These are phyloP conservation scores for Drosophila melanica DNA, from an alignment of 1,140 invertebrate species.

Conservation along the genomic window DNA sequence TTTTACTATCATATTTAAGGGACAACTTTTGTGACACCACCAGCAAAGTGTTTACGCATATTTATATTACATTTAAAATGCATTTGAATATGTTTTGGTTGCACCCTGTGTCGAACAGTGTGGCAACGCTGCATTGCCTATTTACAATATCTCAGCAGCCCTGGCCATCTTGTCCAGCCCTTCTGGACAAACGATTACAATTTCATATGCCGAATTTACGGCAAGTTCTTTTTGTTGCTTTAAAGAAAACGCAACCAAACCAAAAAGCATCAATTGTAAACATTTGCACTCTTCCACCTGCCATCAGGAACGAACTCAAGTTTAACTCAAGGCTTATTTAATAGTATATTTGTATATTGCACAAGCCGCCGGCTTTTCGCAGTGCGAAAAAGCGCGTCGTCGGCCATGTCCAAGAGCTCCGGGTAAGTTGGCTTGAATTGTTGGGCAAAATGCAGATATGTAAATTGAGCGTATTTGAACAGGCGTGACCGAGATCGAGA, in stretches of 20 bases:
- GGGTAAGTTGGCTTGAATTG: constrained; percentile 36
- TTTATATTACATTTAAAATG: not conserved
- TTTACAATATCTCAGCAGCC: not conserved
- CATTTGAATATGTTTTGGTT: not conserved
- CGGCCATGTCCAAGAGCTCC: constrained; percentile 50
- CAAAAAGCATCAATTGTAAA: not conserved
- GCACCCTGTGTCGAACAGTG: not conserved
- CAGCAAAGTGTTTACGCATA: not conserved
- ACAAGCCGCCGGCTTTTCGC: constrained; percentile 20
- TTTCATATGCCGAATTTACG: constrained; percentile 16
- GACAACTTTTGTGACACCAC: too few relatives aligned
- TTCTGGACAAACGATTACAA: constrained; percentile 16
- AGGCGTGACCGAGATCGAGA: constrained; percentile 66
- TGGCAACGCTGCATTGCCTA: not conserved
- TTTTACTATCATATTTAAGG: not conserved
- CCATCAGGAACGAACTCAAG: not conserved
- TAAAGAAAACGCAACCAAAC: not conserved
- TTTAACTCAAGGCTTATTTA: not conserved
- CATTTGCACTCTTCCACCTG: not conserved
- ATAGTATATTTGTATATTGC: not conserved
- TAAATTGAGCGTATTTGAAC: not conserved
- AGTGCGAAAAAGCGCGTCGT: constrained; percentile 14
- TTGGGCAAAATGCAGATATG: not conserved
- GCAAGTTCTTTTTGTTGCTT: not conserved
- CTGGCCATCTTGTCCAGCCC: constrained; percentile 1